Conservation (phyloP, 1,140 invertebrate genomes). For the Zaprionus camerounensis region DNA sequence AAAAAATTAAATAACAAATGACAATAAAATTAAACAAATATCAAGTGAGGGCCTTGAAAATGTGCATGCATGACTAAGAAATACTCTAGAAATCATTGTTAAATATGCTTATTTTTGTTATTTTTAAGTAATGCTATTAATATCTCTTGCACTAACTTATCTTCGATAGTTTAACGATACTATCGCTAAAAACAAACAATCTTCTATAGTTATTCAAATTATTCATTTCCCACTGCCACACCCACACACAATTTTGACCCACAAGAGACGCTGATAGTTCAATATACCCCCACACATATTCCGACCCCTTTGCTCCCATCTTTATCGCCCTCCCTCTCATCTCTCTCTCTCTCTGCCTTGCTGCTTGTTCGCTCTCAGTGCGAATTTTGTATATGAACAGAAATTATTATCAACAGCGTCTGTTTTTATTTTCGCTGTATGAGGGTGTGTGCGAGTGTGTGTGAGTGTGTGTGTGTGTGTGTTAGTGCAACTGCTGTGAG, state of each 20-base stretch:
- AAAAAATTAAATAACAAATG: conserved; percentile 18
- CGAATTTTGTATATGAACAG: conserved; percentile 18
- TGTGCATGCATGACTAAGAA: neutral
- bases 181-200: too few relatives aligned
- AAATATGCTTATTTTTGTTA: neutral
- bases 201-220: neutral
- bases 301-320: neutral
- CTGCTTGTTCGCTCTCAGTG: neutral
- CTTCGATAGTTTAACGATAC: neutral
- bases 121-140: too few relatives aligned
- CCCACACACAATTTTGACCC: neutral
- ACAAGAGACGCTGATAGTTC: neutral
- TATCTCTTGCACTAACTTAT: too few relatives aligned
- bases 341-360: neutral
- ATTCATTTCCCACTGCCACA: neutral
- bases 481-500: conserved; percentile 41
- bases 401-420: conserved; percentile 59
- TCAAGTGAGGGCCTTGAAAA: neutral
- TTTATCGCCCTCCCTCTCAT: neutral
- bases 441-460: conserved; percentile 15
- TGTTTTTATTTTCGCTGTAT: conserved; percentile 54
- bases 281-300: neutral
- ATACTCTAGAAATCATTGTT: conserved; percentile 1
- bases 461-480: conserved; percentile 13
- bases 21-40: conserved; percentile 20